phyloP scores from a whole-genome alignment of 2,888 invertebrate genomes.

The Chydorus sphaericus region DNA sequence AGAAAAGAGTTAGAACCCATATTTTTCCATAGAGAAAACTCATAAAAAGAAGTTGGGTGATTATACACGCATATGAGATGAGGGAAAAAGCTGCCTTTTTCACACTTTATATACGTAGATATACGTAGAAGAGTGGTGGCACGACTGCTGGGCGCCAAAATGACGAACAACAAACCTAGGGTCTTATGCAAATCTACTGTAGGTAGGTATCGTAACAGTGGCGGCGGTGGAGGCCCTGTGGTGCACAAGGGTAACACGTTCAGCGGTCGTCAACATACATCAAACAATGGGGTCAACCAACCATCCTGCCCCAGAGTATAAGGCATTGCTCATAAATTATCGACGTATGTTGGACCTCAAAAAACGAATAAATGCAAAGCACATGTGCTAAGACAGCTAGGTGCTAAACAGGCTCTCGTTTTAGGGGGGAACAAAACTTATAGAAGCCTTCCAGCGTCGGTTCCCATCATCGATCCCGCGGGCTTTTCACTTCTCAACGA shows the following conservation, averaged over 20 bases:
- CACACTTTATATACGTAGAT: background rate
- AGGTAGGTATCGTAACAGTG: background rate
- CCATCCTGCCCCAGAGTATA: background rate
- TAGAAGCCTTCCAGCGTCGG: no score
- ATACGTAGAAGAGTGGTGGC: background rate
- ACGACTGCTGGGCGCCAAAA: background rate
- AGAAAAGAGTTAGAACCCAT: no score
- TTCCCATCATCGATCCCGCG: no score
- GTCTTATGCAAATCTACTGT: background rate
- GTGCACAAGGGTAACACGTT: background rate
- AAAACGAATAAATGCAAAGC: background rate
- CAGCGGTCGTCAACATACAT: background rate
- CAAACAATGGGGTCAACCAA: constrained; percentile 6
- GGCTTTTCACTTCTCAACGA: no score
- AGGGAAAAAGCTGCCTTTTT: no score
- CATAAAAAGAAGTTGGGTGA: no score
- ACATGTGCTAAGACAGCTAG: background rate
- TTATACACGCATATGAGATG: no score
- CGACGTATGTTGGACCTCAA: background rate
- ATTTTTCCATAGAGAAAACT: no score
- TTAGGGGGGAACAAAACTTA: no score
- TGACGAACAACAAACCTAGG: no score
- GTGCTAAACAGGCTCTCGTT: constrained; percentile 5
- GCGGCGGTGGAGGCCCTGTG: background rate
- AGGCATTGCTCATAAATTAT: background rate